Evolutionary conservation across 2,888 invertebrate genomes (phyloP), one percentile per base, ranked within the genome.

Genomic region (Eristalinus aeneus): DNA sequence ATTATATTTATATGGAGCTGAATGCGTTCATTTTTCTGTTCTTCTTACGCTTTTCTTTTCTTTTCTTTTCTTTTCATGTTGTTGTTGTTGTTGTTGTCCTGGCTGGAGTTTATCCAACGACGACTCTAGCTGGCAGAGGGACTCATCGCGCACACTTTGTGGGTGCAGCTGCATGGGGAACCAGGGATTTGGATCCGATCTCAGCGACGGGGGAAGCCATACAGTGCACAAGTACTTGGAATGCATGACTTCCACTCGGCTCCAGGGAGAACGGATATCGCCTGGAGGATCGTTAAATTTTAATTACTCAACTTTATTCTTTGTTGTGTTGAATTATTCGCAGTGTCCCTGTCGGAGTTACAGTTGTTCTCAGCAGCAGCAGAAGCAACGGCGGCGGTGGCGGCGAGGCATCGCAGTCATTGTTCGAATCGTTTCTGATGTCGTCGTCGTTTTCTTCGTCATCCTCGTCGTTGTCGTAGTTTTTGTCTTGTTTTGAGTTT

Each of bases 291-390:
- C 86, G 86, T 86, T 86, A 82, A 86, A 86, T 74, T 86, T 86
- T 86, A 86, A 86, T 86, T 86, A 86, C 86, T 86, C 82, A 86
- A 86, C 86, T 86, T 86, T 82, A 78, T 86, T 86, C 82, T 82
- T 86, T 86, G 86, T 82, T 86, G 86, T 71, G 77, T 78, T 82
- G 71, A 82, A 82, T 86, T 82, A 82, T 86, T 82, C 77, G 85
- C 81, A 76, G 81, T 65, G 80, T 61, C 75, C 34, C 76, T 76
- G 68, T 69, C 74, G 61, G 69, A 78, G 64, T 82, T 82, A 72
- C 76, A 76, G 74, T 72, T 46, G 65, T 65, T 60, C 56, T 67
- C 79, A 63, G 60, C 64, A 6, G n/a, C n/a, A 12, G n/a, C 39
- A 39, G 39, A 11, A 39, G 39, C 39, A 39, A 3, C 39, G 5